Evolutionary conservation across 1,140 invertebrate genomes (phyloP).

Genomic region (Drosophila teissieri): DNA sequence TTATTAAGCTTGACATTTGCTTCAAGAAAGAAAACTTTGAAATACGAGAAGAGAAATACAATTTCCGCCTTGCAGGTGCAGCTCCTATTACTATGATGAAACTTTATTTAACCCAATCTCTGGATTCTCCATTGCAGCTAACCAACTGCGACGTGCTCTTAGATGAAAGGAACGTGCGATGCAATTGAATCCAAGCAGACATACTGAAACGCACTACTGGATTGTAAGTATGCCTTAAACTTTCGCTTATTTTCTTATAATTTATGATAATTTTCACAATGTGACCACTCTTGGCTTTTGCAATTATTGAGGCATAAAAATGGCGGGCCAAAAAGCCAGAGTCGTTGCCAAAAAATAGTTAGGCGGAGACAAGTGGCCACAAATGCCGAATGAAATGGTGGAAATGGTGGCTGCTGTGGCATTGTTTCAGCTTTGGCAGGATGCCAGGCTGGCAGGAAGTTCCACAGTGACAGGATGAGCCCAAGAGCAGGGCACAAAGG

Average conservation of each 20-base stretch:
- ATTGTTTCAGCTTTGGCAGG: conserved; percentile 60
- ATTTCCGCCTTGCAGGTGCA: conserved; percentile 3
- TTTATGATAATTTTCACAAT: conserved; percentile 43
- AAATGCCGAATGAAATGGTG: conserved; percentile 28
- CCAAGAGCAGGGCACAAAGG: conserved; percentile 42
- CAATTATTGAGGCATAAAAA: conserved; percentile 68
- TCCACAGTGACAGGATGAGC: conserved; percentile 24
- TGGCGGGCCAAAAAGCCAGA: conserved; percentile 28
- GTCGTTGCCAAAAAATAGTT: conserved; percentile 50
- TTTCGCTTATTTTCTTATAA: conserved; percentile 38
- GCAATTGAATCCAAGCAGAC: conserved; percentile 83
- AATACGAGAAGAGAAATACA: conserved; percentile 16
- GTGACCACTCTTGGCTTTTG: conserved; percentile 34
- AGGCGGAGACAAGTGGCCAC: conserved; percentile 18
- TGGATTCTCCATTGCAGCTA: conserved; percentile 55
- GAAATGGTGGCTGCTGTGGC: conserved; percentile 42
- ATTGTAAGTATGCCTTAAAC: conserved; percentile 82
- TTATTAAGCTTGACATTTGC: background rate
- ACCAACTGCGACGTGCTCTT: conserved; percentile 74
- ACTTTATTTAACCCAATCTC: conserved; percentile 33
- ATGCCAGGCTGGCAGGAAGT: conserved; percentile 48
- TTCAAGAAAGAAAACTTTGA: conserved; percentile 14
- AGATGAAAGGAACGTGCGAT: conserved; percentile 81
- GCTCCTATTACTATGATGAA: conserved; percentile 7
- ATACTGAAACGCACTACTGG: conserved; percentile 84